A percentile compares a stretch with the other conserved stretches of the same genome.
Evolutionary conservation across 1,140 invertebrate genomes (phyloP).

Genomic region (Periplaneta americana): DNA sequence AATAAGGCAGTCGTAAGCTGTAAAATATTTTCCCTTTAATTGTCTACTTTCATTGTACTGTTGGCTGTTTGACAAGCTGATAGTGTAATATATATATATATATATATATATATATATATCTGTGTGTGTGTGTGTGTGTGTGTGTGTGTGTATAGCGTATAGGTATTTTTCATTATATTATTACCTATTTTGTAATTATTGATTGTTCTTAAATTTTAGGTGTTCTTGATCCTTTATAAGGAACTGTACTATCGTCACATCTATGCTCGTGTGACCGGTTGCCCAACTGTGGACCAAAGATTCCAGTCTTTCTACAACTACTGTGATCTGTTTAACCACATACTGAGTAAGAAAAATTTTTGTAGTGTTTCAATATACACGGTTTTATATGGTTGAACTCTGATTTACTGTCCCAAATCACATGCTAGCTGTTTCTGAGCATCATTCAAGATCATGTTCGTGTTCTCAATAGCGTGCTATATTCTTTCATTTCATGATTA

Average conservation of each 20-base stretch:
- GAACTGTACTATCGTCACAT: conserved; percentile 97
- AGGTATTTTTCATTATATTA: too few species aligned
- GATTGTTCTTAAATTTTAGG: too few species aligned
- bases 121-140: too few species aligned
- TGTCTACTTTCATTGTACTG: too few species aligned
- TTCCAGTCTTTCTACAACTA: conserved; percentile 98
- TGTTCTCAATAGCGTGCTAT: neutral
- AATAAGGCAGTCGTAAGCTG: too few species aligned
- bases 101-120: too few species aligned
- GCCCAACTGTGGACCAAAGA: conserved; percentile 78
- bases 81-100: too few species aligned
- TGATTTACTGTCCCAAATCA: neutral
- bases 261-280: conserved; percentile 81
- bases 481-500: neutral
- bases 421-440: neutral
- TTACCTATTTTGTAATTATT: too few species aligned
- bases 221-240: conserved; percentile 94
- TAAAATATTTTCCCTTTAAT: too few species aligned
- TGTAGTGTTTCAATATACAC: neutral
- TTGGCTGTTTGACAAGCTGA: too few species aligned
- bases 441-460: neutral
- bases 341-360: conserved; percentile 38
- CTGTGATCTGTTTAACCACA: conserved; percentile 96
- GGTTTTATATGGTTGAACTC: neutral
- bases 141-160: too few species aligned